Conservation (phyloP, 2,888 invertebrate genomes). For the Griposia aprilina region DNA sequence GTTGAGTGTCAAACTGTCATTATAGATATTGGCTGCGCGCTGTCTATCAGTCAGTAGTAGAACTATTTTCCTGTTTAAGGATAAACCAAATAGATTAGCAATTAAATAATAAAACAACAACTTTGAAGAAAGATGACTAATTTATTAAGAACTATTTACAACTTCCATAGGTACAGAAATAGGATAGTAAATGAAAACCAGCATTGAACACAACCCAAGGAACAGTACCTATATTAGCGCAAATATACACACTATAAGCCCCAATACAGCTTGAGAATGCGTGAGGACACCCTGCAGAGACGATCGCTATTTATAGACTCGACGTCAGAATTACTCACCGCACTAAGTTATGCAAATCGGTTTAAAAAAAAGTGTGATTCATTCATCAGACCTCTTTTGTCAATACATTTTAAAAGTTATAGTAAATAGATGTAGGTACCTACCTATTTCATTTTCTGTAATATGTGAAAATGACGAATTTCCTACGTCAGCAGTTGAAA, state of each 20-base stretch:
- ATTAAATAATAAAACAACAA: constrained; percentile 54
- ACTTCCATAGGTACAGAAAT: constrained; percentile 68
- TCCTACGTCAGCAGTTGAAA: no score
- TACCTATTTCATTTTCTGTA: background rate
- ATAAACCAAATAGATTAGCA: background rate
- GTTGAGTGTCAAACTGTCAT: no score
- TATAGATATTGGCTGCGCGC: background rate
- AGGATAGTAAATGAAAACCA: constrained; percentile 52
- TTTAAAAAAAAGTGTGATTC: constrained; percentile 38
- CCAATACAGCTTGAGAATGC: constrained; percentile 29
- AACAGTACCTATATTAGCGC: constrained; percentile 60
- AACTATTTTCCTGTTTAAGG: background rate
- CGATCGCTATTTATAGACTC: constrained; percentile 37
- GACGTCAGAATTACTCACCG: constrained; percentile 9
- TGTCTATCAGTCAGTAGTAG: no score
- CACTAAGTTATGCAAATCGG: constrained; percentile 6
- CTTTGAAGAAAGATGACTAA: constrained; percentile 70
- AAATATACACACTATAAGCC: constrained; percentile 49
- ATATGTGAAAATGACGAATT: background rate
- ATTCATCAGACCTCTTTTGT: constrained; percentile 20
- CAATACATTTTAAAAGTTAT: constrained; percentile 6
- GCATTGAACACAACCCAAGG: constrained; percentile 65
- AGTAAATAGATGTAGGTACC: no score
- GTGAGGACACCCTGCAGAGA: constrained; percentile 47
- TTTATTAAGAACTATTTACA: constrained; percentile 83